These are phyloP conservation scores for Myotis brandtii DNA, from an alignment of 2,113 vertebrate genomes.

Conservation along the genomic window DNA sequence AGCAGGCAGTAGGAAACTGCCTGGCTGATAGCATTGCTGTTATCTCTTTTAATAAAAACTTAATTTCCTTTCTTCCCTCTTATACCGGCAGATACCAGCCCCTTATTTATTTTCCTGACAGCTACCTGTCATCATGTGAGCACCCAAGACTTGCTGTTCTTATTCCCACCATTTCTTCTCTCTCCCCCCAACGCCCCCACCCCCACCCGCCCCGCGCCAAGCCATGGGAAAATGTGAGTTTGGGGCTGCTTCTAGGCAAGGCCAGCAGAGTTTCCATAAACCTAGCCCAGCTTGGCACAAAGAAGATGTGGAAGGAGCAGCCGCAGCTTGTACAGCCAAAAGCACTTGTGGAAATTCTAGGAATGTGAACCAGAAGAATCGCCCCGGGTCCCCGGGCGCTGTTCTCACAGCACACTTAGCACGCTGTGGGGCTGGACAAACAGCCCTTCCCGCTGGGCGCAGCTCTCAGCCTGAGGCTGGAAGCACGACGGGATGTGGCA, in stretches of 20 bases:
- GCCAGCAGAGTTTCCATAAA: constrained; percentile 46
- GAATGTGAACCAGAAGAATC: neutral
- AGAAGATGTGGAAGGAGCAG: neutral
- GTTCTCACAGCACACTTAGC: neutral
- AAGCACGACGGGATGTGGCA: neutral
- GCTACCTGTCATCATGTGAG: constrained; percentile 27
- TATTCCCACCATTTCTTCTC: neutral
- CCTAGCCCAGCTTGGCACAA: neutral
- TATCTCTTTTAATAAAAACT: constrained; percentile 87
- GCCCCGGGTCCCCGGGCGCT: neutral
- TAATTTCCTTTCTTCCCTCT: constrained; percentile 81
- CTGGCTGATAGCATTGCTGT: constrained; percentile 80
- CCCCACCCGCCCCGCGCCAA: fast-evolving
- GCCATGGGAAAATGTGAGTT: neutral
- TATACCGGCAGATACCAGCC: constrained; percentile 62
- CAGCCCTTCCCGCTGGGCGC: neutral
- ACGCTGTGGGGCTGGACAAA: neutral
- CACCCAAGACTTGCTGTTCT: neutral
- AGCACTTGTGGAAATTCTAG: neutral
- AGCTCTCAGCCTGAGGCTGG: neutral
- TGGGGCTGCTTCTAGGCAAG: neutral
- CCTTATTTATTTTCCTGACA: constrained; percentile 70
- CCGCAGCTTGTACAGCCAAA: neutral
- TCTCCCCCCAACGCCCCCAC: fast-evolving
- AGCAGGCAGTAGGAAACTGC: constrained; percentile 79